Conservation (phyloP, 2,797 vertebrate species). For the Myotis planiceps region DNA sequence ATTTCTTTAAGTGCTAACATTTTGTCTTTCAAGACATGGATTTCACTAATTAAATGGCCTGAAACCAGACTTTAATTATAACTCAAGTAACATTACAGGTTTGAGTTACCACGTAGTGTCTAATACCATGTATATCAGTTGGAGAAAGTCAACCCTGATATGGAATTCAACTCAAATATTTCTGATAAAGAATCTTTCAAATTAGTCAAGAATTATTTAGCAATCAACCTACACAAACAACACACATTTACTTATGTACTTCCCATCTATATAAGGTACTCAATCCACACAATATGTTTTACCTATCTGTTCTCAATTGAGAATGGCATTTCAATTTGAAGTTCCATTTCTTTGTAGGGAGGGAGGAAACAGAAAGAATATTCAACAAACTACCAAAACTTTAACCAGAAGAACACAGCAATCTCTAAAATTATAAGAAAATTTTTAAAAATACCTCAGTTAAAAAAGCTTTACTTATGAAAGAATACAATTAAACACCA, state of each 20-base stretch:
- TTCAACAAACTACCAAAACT: background rate
- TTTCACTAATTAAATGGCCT: slow-evolving; percentile 19
- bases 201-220: slow-evolving; percentile 32
- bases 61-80: slow-evolving; percentile 27
- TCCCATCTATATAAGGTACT: background rate
- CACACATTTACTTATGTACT: background rate
- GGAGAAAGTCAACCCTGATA: background rate
- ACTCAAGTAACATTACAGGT: background rate
- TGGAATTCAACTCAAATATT: slow-evolving; percentile 4
- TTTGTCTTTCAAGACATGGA: background rate
- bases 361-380: background rate
- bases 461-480: slow-evolving; percentile 25
- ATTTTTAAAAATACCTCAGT: background rate
- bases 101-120: background rate
- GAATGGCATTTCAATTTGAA: background rate
- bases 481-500: background rate
- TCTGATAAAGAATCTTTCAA: background rate
- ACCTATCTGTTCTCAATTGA: background rate
- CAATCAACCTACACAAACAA: background rate
- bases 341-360: background rate
- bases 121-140: background rate
- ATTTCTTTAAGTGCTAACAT: background rate
- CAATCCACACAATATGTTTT: background rate
- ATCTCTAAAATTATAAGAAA: slow-evolving; percentile 34
- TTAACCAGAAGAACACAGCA: background rate